Evolutionary conservation across 2,888 invertebrate genomes (phyloP), one percentile per base, ranked within the genome.

Genomic region (Psylliodes chrysocephalus): DNA sequence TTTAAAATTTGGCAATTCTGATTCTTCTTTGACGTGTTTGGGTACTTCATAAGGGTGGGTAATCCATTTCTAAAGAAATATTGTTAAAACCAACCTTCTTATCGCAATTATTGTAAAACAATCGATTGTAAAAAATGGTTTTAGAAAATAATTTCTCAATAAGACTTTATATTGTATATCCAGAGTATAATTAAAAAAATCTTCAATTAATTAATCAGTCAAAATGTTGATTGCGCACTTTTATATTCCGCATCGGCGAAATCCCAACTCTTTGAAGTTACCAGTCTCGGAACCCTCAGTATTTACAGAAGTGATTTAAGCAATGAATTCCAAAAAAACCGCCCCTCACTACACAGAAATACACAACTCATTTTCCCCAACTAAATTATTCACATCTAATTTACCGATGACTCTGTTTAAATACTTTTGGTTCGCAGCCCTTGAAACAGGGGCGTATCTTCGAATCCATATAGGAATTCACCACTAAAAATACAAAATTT

Each of bases 301-400:
- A 38, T 49, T 59, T 51, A 40, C 38, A 12, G 59, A 40, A 59
- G 30, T 59, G 59, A 51, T 59, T 59, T 59, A 25, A 51, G 35
- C 49, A 38, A 49, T 38, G 40, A 40, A 49, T 18, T 49, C 40
- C 49, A 17, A 40, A 40, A 59, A 59, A 55, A 28, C 22, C 49
- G 15, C 38, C 59, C 59, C 49, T 40, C 18, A 14, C 52, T 52
- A 56, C 56, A 52, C 49, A 56, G 56, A 63, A 22, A 63, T 52
- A 57, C 64, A 40, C 47, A 59, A 59, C 49, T 60, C 47, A 63
- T 56, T 52, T 57, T 64, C 64, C 54, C 49, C 44, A 49, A 54
- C 40, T 49, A 33, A 64, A 64, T 64, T 64, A 64, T 64, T 60
- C 60, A 64, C 59, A 59, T 64, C 60, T 60, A 54, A 64, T 64